Evolutionary conservation across 1,140 invertebrate genomes (phyloP), one percentile per base, ranked within the genome.

Genomic region (Saccostrea cuccullata): DNA sequence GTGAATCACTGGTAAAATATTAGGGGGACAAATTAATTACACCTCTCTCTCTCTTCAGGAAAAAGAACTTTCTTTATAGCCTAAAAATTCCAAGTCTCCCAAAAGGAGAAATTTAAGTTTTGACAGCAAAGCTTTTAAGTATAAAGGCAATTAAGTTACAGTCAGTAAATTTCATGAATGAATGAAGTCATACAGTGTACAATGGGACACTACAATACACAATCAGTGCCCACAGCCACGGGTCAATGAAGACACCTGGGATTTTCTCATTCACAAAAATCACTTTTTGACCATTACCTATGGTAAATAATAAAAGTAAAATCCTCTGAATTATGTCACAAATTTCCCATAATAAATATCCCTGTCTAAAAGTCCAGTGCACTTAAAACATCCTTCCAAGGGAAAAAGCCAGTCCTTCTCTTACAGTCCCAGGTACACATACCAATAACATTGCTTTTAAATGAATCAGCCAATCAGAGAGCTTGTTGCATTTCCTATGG

Each of bases 131-230:
- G 60, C 60, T 67, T 67, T 67, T 67, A 67, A 77, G 23, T 17
- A n/a, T n/a, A 77, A 73, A 77, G 70, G 70, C 70, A 77, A 77
- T 77, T 77, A 36, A 77, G 70, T 77, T 77, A 77, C 70, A 77
- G 70, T 77, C 70, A 77, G 70, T 77, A 77, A 77, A 77, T 77
- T 77, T 77, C 70, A 77, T 77, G 70, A 77, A 77, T 77, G 70
- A 77, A 77, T 77, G 70, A 77, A 77, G 70, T 77, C 23, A 77
- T 26, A 20, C 17, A 36, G 70, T 36, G 30, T 77, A 77, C 70
- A 77, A 77, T 77, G 70, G 70, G 30, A 40, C 70, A 77, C 67
- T 73, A 73, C 70, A 77, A 77, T 77, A 77, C 70, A 77, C 70
- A 77, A 77, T 64, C 58, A 64, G 58, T 64, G 15, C 70, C 26